Evolutionary conservation across 2,797 vertebrate genomes (phyloP), one percentile per base, ranked within the genome.

Genomic region (Dermochelys coriacea): DNA sequence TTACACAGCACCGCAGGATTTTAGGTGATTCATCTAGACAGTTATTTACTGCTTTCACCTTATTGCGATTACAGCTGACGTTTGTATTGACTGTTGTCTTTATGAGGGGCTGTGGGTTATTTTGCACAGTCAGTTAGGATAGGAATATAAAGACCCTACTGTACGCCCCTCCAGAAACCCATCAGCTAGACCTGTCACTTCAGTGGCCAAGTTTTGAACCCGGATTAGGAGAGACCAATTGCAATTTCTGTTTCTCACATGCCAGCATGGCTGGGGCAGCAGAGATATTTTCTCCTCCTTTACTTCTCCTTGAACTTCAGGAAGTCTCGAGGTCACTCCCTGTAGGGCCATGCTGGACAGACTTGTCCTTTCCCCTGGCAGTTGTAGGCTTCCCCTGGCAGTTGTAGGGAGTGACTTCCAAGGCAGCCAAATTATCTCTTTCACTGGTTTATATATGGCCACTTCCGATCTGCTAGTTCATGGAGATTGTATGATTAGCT

Each of bases 371-470:
- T 86, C 75, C 84, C 41, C 54, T 9, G 78, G 27, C 31, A 75
- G 23, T 61, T 92, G 84, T 47, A 85, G 89, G 95, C n/a, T 82
- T 86, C 75, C 84, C 41, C 54, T 9, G 78, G 27, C 31, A 75
- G 23, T 61, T 92, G 84, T 47, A 85, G 89, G 95, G 94, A 89
- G 86, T 95, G 92, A 92, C 93, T 51, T 95, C 93, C 88, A 87
- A 85, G 82, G 78, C 82, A 89, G 19, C 49, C 64, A 52, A 45
- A 80, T 41, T 29, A 75, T 74, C 82, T 90, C 91, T 68, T 90
- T 87, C 91, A 84, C 1, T 87, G 54, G 89, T 92, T 75, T 82
- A 81, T 89, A 91, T 92, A 94, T 75, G 85, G 86, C 77, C 80
- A 79, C 45, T 91, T 93, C 75, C 5, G 50, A 94, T 92, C 91